Evolutionary conservation across 2,797 vertebrate genomes (phyloP).

Genomic region (Pangasius sanitwongsei): DNA sequence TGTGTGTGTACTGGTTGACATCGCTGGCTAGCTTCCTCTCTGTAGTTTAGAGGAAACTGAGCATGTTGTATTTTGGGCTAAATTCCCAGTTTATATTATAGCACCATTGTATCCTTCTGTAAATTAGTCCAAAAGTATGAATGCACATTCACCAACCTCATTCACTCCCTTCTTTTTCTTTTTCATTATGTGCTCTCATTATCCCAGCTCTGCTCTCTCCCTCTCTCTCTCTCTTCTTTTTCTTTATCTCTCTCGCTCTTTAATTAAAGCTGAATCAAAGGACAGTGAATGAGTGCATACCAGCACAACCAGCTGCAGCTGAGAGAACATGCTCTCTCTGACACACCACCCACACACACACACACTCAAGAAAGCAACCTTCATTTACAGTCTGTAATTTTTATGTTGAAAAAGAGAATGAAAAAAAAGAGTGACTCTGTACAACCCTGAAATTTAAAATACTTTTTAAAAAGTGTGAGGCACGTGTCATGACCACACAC

Average conservation of each 20-base stretch:
- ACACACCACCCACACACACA: slow-evolving; percentile 17
- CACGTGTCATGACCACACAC: not conserved
- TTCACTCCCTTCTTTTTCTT: slow-evolving; percentile 1
- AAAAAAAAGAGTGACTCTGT: not conserved
- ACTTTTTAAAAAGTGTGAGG: not conserved
- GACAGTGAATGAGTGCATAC: slow-evolving; percentile 61
- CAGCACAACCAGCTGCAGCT: slow-evolving; percentile 68
- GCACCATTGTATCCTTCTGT: slow-evolving; percentile 6
- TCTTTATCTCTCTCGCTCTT: slow-evolving; percentile 20
- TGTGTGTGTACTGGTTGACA: not conserved
- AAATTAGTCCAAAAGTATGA: slow-evolving; percentile 12
- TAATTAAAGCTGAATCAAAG: slow-evolving; percentile 54
- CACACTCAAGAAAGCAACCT: not conserved
- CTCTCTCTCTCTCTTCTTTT: slow-evolving; percentile 7
- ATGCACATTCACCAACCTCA: slow-evolving; percentile 19
- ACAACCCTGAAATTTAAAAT: slow-evolving; percentile 2
- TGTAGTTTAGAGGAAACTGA: slow-evolving; percentile 21
- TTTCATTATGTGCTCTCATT: slow-evolving; percentile 21
- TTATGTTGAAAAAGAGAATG: not conserved
- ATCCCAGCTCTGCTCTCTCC: slow-evolving; percentile 6
- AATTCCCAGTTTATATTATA: slow-evolving; percentile 1
- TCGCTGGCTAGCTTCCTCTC: not conserved
- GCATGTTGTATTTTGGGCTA: not conserved
- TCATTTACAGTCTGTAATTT: slow-evolving; percentile 9
- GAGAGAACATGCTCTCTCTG: not conserved